Conservation (phyloP, 2,113 vertebrate species). For the Dipodomys spectabilis region DNA sequence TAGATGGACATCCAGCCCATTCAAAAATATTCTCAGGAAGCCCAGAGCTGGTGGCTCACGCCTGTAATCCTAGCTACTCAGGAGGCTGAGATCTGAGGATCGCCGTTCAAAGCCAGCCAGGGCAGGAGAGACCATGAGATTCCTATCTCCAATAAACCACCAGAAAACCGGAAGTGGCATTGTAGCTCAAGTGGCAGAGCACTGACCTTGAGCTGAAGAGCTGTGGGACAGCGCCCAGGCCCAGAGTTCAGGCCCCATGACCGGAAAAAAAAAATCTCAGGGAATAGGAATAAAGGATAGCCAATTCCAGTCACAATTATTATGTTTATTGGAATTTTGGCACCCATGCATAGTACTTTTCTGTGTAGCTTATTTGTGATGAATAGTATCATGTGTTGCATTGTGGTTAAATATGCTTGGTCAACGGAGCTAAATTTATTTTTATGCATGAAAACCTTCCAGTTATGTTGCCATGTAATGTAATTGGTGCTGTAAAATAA, state of each 20-base stretch:
- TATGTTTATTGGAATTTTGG: conserved; percentile 30
- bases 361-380: conserved; percentile 48
- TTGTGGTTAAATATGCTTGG: conserved; percentile 24
- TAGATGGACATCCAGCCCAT: not conserved
- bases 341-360: not conserved
- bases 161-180: too few relatives aligned
- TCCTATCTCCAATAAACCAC: too few relatives aligned
- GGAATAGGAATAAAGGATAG: not conserved
- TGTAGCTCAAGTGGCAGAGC: too few relatives aligned
- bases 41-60: too few relatives aligned
- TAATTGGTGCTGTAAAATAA: conserved; percentile 60
- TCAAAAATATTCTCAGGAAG: not conserved
- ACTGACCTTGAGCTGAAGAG: too few relatives aligned
- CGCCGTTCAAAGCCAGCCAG: too few relatives aligned
- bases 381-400: conserved; percentile 56
- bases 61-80: too few relatives aligned
- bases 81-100: too few relatives aligned
- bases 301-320: not conserved
- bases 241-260: too few relatives aligned
- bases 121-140: too few relatives aligned
- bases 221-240: too few relatives aligned
- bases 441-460: conserved; percentile 61
- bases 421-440: conserved; percentile 57
- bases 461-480: not conserved
- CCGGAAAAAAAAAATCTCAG: not conserved